Conservation (phyloP, 2,888 invertebrate species). For the Adineta ricciae region DNA sequence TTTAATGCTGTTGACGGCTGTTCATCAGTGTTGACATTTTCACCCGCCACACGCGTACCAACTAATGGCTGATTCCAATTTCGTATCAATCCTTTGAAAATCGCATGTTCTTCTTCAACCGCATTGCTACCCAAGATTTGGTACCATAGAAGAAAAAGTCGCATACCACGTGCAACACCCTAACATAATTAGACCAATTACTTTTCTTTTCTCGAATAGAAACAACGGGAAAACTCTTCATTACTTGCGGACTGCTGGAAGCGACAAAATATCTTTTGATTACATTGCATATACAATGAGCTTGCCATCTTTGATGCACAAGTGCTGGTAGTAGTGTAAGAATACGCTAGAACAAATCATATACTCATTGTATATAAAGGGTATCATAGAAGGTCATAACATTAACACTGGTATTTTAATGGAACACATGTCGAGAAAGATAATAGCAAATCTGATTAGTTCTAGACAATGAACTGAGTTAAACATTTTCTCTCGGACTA, state of each 20-base stretch:
- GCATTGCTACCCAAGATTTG: conserved; percentile 86
- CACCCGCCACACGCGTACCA: not conserved
- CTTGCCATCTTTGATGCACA: conserved; percentile 84
- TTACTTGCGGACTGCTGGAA: conserved; percentile 11
- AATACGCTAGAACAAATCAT: conserved; percentile 50
- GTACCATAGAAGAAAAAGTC: conserved; percentile 82
- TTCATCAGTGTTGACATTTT: not conserved
- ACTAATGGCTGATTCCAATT: conserved; percentile 13
- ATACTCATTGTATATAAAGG: not conserved
- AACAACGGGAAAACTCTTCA: conserved; percentile 3
- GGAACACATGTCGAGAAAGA: too few relatives aligned
- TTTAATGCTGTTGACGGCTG: not conserved
- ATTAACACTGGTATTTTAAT: not conserved
- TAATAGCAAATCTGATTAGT: too few relatives aligned
- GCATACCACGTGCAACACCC: conserved; percentile 47
- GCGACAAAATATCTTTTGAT: conserved; percentile 27
- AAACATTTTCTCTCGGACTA: not conserved
- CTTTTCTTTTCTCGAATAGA: not conserved
- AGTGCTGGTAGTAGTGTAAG: conserved; percentile 78
- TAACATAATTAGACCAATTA: not conserved
- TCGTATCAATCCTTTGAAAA: conserved; percentile 76
- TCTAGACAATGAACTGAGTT: too few relatives aligned
- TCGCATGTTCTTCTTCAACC: conserved; percentile 73
- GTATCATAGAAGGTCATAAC: not conserved
- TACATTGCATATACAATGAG: conserved; percentile 74